Percentiles rank a stretch among this genome's conserved stretches.
Evolutionary conservation across 2,888 invertebrate species (phyloP).

Genomic region (Bombylius discolor): DNA sequence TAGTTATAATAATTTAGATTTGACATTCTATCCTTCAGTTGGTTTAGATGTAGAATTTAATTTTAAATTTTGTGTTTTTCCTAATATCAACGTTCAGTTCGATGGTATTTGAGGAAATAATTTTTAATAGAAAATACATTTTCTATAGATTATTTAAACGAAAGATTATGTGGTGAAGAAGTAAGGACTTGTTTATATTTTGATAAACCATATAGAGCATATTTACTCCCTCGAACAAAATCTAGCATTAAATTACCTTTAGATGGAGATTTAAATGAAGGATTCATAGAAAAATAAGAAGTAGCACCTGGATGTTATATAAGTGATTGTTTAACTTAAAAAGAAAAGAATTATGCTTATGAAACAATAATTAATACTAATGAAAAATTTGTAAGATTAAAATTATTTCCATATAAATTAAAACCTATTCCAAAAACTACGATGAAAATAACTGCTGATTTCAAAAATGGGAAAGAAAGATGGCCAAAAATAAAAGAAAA

Average conservation of each 20-base stretch:
- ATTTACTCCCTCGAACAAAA: not conserved
- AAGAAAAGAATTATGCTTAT: not conserved
- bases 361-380: constrained; percentile 3
- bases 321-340: not conserved
- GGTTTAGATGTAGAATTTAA: not conserved
- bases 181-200: constrained; percentile 2
- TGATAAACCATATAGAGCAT: not conserved
- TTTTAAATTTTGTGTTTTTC: constrained; percentile 2
- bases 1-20: not conserved
- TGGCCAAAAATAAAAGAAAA: not conserved
- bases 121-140: not conserved
- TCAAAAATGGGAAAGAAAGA: not conserved
- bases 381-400: constrained; percentile 3
- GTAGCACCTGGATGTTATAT: not conserved
- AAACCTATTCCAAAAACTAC: constrained; percentile 1
- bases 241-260: not conserved
- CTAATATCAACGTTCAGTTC: constrained; percentile 1
- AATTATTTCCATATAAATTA: not conserved
- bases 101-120: not conserved
- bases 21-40: constrained; percentile 2
- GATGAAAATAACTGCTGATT: not conserved
- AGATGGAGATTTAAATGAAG: not conserved
- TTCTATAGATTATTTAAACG: not conserved
- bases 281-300: constrained; percentile 1
- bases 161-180: not conserved